Conservation (phyloP, 2,113 vertebrate genomes). For the Jaculus jaculus region DNA sequence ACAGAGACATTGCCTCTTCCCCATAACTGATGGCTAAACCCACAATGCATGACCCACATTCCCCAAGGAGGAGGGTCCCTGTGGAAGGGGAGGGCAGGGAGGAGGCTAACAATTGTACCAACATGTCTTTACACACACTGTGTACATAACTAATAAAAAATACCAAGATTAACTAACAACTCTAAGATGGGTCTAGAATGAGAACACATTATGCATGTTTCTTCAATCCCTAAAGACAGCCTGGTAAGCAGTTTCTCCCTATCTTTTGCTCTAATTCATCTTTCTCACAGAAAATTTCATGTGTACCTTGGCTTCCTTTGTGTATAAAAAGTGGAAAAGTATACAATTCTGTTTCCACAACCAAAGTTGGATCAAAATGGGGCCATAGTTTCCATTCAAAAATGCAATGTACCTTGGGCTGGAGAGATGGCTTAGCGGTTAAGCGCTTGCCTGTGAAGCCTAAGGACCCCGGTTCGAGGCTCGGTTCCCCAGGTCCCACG, state of each 20-base stretch:
- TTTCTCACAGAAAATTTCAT: conserved; percentile 6
- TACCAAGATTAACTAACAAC: not conserved
- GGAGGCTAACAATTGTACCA: too few species aligned
- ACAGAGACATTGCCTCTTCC: too few species aligned
- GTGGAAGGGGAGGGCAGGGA: too few species aligned
- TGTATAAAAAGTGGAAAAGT: not conserved
- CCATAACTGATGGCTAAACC: too few species aligned
- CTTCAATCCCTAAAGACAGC: not conserved
- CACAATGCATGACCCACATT: too few species aligned
- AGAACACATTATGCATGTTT: not conserved
- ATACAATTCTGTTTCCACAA: not conserved
- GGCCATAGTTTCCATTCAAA: not conserved
- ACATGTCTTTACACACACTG: too few species aligned
- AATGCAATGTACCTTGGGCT: not conserved
- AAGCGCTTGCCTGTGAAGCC: too few species aligned
- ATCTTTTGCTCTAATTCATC: not conserved
- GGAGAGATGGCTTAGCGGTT: too few species aligned
- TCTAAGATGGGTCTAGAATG: not conserved
- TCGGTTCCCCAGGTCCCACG: too few species aligned
- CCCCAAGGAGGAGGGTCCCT: too few species aligned
- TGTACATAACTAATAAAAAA: too few species aligned
- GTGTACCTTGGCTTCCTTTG: not conserved
- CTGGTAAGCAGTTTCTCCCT: not conserved
- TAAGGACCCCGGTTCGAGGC: too few species aligned
- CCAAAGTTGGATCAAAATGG: not conserved